Base-by-base conservation (phyloP, 2,888 invertebrate genomes). In the Aphodius granarius region DNA sequence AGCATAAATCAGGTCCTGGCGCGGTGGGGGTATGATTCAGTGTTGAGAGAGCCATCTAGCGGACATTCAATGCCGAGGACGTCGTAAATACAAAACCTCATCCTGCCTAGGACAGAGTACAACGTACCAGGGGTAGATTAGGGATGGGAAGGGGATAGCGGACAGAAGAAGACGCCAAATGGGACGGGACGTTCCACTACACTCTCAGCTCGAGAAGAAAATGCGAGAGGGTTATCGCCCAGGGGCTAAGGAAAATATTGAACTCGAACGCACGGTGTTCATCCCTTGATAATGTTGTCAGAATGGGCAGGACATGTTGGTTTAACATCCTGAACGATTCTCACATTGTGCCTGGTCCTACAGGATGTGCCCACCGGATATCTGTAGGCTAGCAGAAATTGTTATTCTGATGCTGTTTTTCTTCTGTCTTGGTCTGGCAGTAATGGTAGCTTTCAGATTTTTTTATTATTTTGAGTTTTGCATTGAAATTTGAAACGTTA, bases 61-160 rank as follows among this genome's bases (percentile, higher is more conserved):
- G 68, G 22, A 19, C 73, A 22, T 72, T 76, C 70, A 74, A 73
- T 71, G 71, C 20, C 17, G 43, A 21, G 71, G 16, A 63, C 63
- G 76, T 72, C 76, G 73, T 76, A 76, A 76, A 74, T 76, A 76
- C 73, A 62, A 72, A 65, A 65, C 63, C 71, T 65, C 71, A 73
- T 76, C 72, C 72, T 73, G 66, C 63, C 62, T 20, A n/a, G 71
- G 76, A 76, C 73, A 74, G 76, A 63, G 66, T 68, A 68, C 68
- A 68, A 16, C 21, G 68, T 68, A 22, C 68, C 21, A 21, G 68
- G 43, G 43, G 43, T 43, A 43, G 43, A 13, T 0, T 43, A 23
- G 43, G 3, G 43, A 13, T 9, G 43, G 6, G 43, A 13, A 9
- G 43, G 43, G 6, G 13, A 13, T 43, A 2, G 9, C 9, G 43